phyloP scores from a whole-genome alignment of 2,888 invertebrate species.

The Xanthia togata region DNA sequence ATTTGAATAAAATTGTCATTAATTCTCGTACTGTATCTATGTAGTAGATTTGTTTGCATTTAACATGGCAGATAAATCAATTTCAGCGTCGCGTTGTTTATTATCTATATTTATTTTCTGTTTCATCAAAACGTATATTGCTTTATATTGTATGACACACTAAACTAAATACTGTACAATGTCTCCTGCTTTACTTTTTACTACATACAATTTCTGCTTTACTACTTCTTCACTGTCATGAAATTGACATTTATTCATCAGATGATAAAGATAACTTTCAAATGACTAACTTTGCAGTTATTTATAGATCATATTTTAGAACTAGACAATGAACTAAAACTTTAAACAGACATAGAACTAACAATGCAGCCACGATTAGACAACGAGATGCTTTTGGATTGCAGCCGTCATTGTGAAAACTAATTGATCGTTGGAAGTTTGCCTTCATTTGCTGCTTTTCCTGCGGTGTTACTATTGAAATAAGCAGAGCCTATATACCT shows the following conservation, averaged over 20 bases:
- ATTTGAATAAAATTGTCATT: constrained; percentile 53
- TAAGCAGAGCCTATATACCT: too few species aligned
- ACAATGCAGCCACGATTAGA: constrained; percentile 1
- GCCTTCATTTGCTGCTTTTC: neutral
- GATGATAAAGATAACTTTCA: neutral
- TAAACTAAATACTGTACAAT: neutral
- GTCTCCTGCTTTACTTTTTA: neutral
- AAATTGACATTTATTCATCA: neutral
- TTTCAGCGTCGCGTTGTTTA: constrained; percentile 15
- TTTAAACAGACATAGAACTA: neutral
- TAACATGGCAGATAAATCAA: constrained; percentile 29
- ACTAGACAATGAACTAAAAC: constrained; percentile 3
- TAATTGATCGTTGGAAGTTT: constrained; percentile 33
- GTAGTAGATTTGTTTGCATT: constrained; percentile 46
- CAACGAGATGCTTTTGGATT: neutral
- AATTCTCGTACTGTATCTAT: constrained; percentile 33
- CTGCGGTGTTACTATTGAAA: neutral
- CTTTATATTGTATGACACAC: neutral
- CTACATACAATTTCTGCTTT: too few species aligned
- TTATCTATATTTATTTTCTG: constrained; percentile 1
- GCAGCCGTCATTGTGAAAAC: constrained; percentile 22
- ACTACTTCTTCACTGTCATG: neutral
- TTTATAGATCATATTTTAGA: constrained; percentile 2
- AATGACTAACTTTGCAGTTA: neutral
- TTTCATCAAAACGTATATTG: constrained; percentile 9